These are phyloP conservation scores for Campoplex capitator DNA, from an alignment of 2,888 invertebrate genomes.

Conservation along the genomic window DNA sequence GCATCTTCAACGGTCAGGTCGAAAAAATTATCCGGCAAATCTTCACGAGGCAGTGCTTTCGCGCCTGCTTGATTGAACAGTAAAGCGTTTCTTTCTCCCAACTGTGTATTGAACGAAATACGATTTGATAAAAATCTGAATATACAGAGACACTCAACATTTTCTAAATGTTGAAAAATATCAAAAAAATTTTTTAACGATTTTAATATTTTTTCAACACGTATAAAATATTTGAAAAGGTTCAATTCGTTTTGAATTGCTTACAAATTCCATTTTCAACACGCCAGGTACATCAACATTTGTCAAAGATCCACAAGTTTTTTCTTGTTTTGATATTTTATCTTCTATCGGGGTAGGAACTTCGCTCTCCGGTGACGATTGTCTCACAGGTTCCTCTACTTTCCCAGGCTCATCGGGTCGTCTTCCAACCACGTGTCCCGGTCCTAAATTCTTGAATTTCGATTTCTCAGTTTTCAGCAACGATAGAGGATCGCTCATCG, in stretches of 20 bases:
- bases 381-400: not conserved
- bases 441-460: slow-evolving; percentile 69
- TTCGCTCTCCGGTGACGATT: slow-evolving; percentile 49
- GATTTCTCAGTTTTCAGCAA: slow-evolving; percentile 68
- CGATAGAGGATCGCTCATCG: slow-evolving; percentile 65
- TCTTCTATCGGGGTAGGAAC: slow-evolving; percentile 54
- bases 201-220: no score
- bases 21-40: slow-evolving; percentile 95
- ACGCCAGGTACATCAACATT: slow-evolving; percentile 31
- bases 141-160: not conserved
- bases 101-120: slow-evolving; percentile 84
- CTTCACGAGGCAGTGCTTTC: slow-evolving; percentile 87
- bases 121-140: not conserved
- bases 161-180: not conserved
- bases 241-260: slow-evolving; percentile 60
- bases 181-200: no score
- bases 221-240: not conserved
- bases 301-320: slow-evolving; percentile 23
- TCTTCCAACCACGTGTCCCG: slow-evolving; percentile 72
- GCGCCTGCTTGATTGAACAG: slow-evolving; percentile 88
- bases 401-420: slow-evolving; percentile 48
- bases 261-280: slow-evolving; percentile 84
- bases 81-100: slow-evolving; percentile 91
- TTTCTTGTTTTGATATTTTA: slow-evolving; percentile 62
- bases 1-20: slow-evolving; percentile 94